Percentiles rank a stretch among this genome's conserved stretches.
Evolutionary conservation across 1,140 invertebrate species (phyloP).

Genomic region (Rhyzopertha dominica): DNA sequence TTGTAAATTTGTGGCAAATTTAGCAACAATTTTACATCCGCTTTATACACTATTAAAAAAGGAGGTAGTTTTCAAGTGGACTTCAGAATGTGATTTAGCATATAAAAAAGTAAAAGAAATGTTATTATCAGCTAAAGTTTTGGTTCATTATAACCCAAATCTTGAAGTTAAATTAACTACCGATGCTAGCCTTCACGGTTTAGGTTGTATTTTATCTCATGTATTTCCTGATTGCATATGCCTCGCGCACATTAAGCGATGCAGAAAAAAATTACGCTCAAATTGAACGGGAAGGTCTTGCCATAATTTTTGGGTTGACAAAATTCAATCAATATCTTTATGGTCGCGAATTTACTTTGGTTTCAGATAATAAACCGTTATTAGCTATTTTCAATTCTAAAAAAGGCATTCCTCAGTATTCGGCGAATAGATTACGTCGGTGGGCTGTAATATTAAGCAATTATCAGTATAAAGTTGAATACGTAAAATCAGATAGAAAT

Average conservation of each 20-base stretch:
- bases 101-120: slow-evolving; percentile 27
- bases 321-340: slow-evolving; percentile 52
- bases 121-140: slow-evolving; percentile 21
- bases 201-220: slow-evolving; percentile 22
- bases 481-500: slow-evolving; percentile 10
- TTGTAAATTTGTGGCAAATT: no score
- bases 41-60: slow-evolving; percentile 31
- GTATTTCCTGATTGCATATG: slow-evolving; percentile 40
- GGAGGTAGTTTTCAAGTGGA: slow-evolving; percentile 41
- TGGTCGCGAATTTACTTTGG: slow-evolving; percentile 48
- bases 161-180: slow-evolving; percentile 18
- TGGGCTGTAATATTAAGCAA: slow-evolving; percentile 12
- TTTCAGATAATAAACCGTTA: slow-evolving; percentile 50
- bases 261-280: slow-evolving; percentile 49
- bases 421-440: slow-evolving; percentile 7
- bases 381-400: slow-evolving; percentile 41
- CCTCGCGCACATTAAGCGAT: slow-evolving; percentile 42
- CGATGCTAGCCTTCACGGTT: slow-evolving; percentile 23
- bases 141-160: slow-evolving; percentile 19
- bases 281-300: slow-evolving; percentile 51
- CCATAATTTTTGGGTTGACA: slow-evolving; percentile 49
- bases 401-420: slow-evolving; percentile 20
- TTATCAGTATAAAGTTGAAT: slow-evolving; percentile 12
- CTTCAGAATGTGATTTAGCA: slow-evolving; percentile 18
- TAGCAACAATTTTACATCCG: slow-evolving; percentile 34